Evolutionary conservation across 2,888 invertebrate genomes (phyloP), one percentile per base, ranked within the genome.

Genomic region (Campopleginae sp.): DNA sequence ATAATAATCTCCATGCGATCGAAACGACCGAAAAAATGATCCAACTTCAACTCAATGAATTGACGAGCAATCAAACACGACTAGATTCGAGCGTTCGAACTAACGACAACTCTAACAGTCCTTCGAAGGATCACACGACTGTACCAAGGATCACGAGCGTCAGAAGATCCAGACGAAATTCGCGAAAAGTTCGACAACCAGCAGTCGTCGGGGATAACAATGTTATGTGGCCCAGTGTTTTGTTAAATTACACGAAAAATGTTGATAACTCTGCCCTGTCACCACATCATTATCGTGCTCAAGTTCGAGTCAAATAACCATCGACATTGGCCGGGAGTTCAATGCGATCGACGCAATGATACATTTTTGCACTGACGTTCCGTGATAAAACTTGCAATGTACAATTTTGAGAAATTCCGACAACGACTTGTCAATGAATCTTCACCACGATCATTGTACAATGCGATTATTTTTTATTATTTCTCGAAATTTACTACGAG

Each of bases 181-280:
- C 77, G 6, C 83, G 77, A 70, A 78, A 79, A 71, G 80, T 85
- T 58, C 78, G 80, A 46, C 88, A 87, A 46, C 81, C 88, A 14
- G 76, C 77, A 3, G 83, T 88, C n/a, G 75, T 65, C 14, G 88
- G 83, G 5, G 89, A 92, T 0, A 89, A 90, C 70, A 88, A 89
- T 33, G 83, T 89, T 17, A 66, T 87, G 33, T 90, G 89, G 89
- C 87, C 90, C 8, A 85, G 87, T 51, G 87, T 89, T 70, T 74
- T 90, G n/a, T 68, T 89, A 14, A 91, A 88, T 82, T 90, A 90
- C 48, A 87, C 86, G 14, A 90, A 86, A 23, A 88, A 89, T n/a
- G 82, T 88, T n/a, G 87, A 90, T 54, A 68, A 80, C 3, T 70
- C 74, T 31, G 84, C 87, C 5, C 80, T 88, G 4, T 80, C 86